phyloP scores from a whole-genome alignment of 1,140 invertebrate species.

The Neodiprion lecontei region DNA sequence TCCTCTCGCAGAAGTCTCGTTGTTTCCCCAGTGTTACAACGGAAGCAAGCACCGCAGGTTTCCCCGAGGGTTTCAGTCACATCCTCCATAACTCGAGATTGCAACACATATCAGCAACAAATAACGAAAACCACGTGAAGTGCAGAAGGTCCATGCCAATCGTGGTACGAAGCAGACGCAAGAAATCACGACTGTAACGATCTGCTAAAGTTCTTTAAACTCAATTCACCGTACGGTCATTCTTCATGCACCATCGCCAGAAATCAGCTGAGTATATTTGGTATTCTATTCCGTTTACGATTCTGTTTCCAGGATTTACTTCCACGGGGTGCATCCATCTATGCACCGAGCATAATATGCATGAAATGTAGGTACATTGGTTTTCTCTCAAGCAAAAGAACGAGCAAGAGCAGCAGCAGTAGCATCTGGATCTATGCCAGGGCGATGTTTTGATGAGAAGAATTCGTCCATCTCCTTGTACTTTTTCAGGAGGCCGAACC shows the following conservation, averaged over 20 bases:
- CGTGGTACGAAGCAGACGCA: not conserved
- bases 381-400: too few species aligned
- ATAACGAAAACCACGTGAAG: too few species aligned
- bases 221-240: not conserved
- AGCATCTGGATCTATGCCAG: not conserved
- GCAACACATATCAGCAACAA: too few species aligned
- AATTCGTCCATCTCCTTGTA: not conserved
- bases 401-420: not conserved
- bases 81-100: too few species aligned
- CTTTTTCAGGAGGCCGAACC: too few species aligned
- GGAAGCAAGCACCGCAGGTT: too few species aligned
- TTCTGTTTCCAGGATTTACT: too few species aligned
- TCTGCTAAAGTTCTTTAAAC: not conserved
- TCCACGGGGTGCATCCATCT: too few species aligned
- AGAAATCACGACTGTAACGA: slow-evolving; percentile 1
- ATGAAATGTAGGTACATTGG: not conserved
- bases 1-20: not conserved
- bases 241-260: slow-evolving; percentile 28
- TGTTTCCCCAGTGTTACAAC: not conserved
- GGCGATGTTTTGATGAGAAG: slow-evolving; percentile 4
- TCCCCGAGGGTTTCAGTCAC: too few species aligned
- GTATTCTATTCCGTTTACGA: slow-evolving; percentile 23
- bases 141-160: too few species aligned
- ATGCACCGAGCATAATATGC: not conserved
- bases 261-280: slow-evolving; percentile 28